Percentiles rank a stretch among this genome's conserved stretches.
Conservation (phyloP, 2,888 invertebrate genomes). For the Drosophila neutralis region DNA sequence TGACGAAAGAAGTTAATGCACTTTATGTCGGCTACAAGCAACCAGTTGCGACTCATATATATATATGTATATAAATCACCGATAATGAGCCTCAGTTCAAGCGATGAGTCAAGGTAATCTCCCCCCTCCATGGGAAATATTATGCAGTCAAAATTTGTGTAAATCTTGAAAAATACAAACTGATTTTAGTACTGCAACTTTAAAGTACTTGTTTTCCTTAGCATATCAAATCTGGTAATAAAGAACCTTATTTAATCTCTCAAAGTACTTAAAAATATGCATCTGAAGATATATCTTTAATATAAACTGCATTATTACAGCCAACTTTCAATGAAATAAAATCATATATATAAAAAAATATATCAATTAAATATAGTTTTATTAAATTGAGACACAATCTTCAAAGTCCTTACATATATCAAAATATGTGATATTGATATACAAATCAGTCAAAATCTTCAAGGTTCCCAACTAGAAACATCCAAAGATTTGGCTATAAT, state of each 20-base stretch:
- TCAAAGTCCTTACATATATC: neutral
- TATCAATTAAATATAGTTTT: neutral
- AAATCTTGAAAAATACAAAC: neutral
- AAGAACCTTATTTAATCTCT: neutral
- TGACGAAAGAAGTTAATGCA: slow-evolving; percentile 74
- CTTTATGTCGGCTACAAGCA: slow-evolving; percentile 38
- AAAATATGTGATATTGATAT: neutral
- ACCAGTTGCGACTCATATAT: slow-evolving; percentile 44
- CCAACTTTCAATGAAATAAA: neutral
- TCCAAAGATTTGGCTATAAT: neutral
- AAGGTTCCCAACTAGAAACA: neutral
- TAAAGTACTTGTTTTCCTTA: neutral
- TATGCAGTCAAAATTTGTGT: neutral
- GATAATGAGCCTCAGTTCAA: slow-evolving; percentile 46
- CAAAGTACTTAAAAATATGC: neutral
- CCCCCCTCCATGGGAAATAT: slow-evolving; percentile 21
- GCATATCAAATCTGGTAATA: neutral
- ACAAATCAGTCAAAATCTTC: neutral
- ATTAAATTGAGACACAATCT: neutral
- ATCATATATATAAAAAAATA: neutral
- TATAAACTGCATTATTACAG: neutral
- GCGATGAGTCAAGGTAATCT: slow-evolving; percentile 67
- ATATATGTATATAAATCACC: slow-evolving; percentile 19
- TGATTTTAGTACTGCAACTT: neutral
- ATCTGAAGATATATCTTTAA: neutral